phyloP scores from a whole-genome alignment of 1,140 invertebrate species.

The Musca vetustissima region DNA sequence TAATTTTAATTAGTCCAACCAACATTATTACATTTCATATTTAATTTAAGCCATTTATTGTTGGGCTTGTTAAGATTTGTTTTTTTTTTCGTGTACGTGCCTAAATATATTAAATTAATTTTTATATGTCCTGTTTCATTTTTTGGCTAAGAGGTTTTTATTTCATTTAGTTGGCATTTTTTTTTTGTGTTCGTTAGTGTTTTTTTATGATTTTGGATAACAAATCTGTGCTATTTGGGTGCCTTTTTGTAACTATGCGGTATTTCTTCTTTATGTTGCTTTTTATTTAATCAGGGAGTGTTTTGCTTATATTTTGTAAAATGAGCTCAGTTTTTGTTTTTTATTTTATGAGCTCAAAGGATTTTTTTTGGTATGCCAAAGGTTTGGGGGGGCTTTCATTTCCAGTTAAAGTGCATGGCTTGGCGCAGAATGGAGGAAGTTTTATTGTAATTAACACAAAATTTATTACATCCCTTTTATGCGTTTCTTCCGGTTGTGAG shows the following conservation, averaged over 20 bases:
- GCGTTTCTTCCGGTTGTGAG: neutral
- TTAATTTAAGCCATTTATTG: neutral
- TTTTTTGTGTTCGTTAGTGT: neutral
- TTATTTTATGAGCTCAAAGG: slow-evolving; percentile 4
- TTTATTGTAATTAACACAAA: slow-evolving; percentile 14
- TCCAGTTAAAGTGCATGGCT: no score
- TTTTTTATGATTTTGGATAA: slow-evolving; percentile 9
- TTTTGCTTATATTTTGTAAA: neutral
- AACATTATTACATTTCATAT: neutral
- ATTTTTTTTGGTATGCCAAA: no score
- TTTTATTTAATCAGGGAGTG: neutral
- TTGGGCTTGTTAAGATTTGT: neutral
- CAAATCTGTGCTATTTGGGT: slow-evolving; percentile 3
- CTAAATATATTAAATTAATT: slow-evolving; percentile 23
- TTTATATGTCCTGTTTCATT: neutral
- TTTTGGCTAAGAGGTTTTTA: neutral
- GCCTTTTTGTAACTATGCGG: neutral
- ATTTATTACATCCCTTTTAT: slow-evolving; percentile 23
- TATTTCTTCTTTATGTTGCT: neutral
- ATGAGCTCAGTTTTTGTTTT: neutral
- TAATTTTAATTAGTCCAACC: slow-evolving; percentile 19
- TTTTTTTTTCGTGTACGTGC: slow-evolving; percentile 16
- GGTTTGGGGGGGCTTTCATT: no score
- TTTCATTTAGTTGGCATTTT: neutral
- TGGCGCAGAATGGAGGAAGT: neutral